phyloP scores from a whole-genome alignment of 2,888 invertebrate genomes.

The Thyatira batis region DNA sequence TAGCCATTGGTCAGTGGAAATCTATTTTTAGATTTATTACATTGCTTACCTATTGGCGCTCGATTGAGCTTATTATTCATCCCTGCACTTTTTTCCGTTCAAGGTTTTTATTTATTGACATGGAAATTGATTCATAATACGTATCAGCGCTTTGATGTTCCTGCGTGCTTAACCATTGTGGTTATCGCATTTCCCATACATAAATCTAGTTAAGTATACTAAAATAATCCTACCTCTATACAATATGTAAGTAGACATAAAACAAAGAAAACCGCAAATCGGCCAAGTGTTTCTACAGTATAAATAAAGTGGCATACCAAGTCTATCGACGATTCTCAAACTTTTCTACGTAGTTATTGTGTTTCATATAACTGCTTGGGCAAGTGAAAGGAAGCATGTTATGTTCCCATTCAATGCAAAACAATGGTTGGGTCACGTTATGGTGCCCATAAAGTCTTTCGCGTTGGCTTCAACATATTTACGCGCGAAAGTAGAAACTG shows the following conservation, averaged over 20 bases:
- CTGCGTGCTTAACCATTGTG: background rate
- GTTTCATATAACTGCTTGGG: background rate
- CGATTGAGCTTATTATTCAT: too few relatives aligned
- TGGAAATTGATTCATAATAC: background rate
- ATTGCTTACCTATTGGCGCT: background rate
- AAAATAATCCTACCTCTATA: background rate
- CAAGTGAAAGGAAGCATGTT: background rate
- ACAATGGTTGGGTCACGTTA: conserved; percentile 14
- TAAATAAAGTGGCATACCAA: background rate
- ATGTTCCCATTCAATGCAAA: conserved; percentile 9
- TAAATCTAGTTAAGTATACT: background rate
- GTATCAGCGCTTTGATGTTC: background rate
- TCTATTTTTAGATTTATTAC: background rate
- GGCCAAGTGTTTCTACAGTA: background rate
- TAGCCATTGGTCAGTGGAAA: too few relatives aligned
- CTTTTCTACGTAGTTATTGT: background rate
- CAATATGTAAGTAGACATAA: background rate
- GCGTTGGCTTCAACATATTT: conserved; percentile 13
- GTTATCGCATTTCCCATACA: background rate
- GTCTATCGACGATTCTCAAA: background rate
- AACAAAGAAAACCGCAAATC: background rate
- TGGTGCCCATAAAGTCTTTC: conserved; percentile 15
- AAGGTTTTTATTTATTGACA: background rate
- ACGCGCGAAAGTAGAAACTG: conserved; percentile 16
- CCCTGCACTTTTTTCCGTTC: background rate